Evolutionary conservation across 2,113 vertebrate genomes (phyloP), one percentile per base, ranked within the genome.

Genomic region (Nerophis ophidion): DNA sequence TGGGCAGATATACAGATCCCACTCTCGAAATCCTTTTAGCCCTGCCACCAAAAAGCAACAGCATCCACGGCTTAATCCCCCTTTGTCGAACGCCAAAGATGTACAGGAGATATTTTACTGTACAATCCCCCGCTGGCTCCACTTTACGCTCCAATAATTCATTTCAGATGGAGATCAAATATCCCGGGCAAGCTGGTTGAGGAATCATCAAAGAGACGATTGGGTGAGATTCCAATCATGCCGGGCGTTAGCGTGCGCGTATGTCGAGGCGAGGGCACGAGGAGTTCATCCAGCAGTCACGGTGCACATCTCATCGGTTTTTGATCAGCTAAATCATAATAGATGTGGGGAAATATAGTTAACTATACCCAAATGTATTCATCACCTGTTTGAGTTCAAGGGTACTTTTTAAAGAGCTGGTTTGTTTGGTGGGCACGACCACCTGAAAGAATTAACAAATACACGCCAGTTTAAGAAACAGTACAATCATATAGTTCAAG

Each of bases 11-110:
- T 72, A 66, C 60, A 48, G 65, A 66, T 76, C 40, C 50, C 10
- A 12, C 63, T 78, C 62, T 70, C 60, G 66, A 81, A 80, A 86
- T 81, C 80, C 75, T 79, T 84, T 81, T 66, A 64, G 59, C 68
- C 71, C 72, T 63, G 54, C 55, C 66, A 68, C 51, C 58, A 54
- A 50, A 66, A 45, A 60, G 72, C 72, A 60, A 48, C 48, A 71
- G 64, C 74, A 81, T 78, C 72, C 74, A 65, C 59, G 75, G 56
- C 70, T 80, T 81, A 74, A 85, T 80, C 84, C 61, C 66, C 65
- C 75, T 80, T 75, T 81, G 66, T 83, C 66, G 68, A 71, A 61
- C 67, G 70, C 61, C 61, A 65, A 66, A 40, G 50, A 48, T 49
- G 58, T 17, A 54, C 42, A 19, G 54, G 52, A 70, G 69, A 77